phyloP scores from a whole-genome alignment of 2,113 vertebrate species.

The Strix aluco region DNA sequence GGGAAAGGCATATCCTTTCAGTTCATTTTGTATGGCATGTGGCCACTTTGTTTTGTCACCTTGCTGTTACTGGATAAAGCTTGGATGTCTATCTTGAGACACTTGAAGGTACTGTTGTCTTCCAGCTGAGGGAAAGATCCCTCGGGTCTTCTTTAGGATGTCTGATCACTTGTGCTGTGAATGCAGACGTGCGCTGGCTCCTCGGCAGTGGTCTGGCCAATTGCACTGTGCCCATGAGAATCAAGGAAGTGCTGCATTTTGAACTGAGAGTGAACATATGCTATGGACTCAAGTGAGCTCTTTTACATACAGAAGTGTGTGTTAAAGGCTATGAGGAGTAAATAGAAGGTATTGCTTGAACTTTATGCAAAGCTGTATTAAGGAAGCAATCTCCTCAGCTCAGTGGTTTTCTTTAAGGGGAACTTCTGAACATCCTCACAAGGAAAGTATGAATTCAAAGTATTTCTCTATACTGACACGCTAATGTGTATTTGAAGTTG shows the following conservation, averaged over 20 bases:
- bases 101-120: not conserved
- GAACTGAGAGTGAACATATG: not conserved
- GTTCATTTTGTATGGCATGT: rapidly evolving
- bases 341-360: not conserved
- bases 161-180: not conserved
- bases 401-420: not conserved
- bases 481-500: not conserved
- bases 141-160: not conserved
- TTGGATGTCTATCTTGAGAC: not conserved
- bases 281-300: not conserved
- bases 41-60: not conserved
- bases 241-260: not conserved
- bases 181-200: not conserved
- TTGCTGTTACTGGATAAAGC: not conserved
- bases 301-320: not conserved
- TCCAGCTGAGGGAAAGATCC: not conserved
- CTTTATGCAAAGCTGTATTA: not conserved
- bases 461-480: not conserved
- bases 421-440: not conserved
- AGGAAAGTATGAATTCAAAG: not conserved
- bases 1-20: not conserved
- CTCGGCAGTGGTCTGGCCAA: not conserved
- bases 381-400: not conserved
- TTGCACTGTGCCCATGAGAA: not conserved
- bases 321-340: not conserved